These are phyloP conservation scores for Steromphala cineraria DNA, from an alignment of 2,888 invertebrate species.

Conservation along the genomic window DNA sequence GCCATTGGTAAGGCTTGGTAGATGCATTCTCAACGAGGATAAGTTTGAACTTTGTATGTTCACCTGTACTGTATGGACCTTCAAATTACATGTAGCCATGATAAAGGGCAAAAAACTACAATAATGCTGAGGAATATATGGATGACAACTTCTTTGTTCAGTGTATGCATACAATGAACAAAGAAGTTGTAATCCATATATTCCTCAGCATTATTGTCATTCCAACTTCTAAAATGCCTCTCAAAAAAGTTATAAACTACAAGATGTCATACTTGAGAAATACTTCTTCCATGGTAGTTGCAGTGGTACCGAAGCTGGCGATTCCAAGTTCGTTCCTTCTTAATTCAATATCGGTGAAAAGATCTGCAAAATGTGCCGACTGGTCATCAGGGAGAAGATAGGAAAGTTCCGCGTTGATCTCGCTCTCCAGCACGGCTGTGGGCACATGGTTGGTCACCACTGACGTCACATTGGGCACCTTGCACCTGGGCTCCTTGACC, in stretches of 20 bases:
- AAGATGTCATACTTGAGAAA: slow-evolving; percentile 65
- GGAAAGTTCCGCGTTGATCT: slow-evolving; percentile 69
- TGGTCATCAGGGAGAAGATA: slow-evolving; percentile 69
- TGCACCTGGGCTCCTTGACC: slow-evolving; percentile 79
- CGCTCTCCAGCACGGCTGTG: slow-evolving; percentile 79
- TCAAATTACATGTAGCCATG: too few species aligned
- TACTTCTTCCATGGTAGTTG: slow-evolving; percentile 93
- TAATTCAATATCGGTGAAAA: slow-evolving; percentile 66
- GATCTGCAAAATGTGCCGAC: slow-evolving; percentile 56
- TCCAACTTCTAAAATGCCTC: too few species aligned
- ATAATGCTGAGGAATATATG: background rate
- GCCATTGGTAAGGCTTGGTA: too few species aligned
- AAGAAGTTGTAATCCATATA: too few species aligned
- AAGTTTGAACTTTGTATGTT: too few species aligned
- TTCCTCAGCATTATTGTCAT: too few species aligned
- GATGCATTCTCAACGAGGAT: too few species aligned
- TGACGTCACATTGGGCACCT: slow-evolving; percentile 77
- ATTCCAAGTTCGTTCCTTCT: slow-evolving; percentile 79
- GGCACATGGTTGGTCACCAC: slow-evolving; percentile 82
- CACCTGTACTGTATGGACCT: too few species aligned
- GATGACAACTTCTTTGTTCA: too few species aligned
- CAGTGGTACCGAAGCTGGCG: slow-evolving; percentile 87
- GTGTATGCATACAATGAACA: too few species aligned
- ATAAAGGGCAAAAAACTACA: background rate
- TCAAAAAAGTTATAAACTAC: too few species aligned